These are phyloP conservation scores for Tenthredo livida DNA, from an alignment of 2,888 invertebrate genomes.

Conservation along the genomic window DNA sequence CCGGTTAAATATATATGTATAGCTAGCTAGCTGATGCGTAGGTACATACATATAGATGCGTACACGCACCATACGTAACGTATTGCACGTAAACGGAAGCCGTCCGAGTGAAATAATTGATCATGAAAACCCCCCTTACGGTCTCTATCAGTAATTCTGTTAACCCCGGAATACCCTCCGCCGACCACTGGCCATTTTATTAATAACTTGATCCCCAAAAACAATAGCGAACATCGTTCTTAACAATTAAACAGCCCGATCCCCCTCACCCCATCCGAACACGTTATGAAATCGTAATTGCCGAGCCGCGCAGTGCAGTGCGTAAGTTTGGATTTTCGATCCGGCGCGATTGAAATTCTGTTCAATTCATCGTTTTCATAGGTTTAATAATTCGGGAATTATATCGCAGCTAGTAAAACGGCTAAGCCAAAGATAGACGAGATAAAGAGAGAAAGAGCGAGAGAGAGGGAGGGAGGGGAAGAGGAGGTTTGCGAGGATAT, in stretches of 20 bases:
- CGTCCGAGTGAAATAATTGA: conserved; percentile 44
- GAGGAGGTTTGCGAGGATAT: background rate
- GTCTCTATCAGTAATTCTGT: conserved; percentile 47
- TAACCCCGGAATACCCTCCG: conserved; percentile 37
- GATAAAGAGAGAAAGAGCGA: too few relatives aligned
- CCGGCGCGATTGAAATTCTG: background rate
- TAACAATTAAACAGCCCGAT: conserved; percentile 72
- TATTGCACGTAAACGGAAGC: conserved; percentile 26
- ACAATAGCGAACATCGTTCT: conserved; percentile 69
- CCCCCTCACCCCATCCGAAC: background rate
- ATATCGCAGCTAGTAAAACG: conserved; percentile 1
- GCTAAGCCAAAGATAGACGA: background rate
- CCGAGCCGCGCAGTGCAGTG: background rate
- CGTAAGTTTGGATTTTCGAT: background rate
- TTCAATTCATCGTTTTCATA: background rate
- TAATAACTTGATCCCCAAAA: conserved; percentile 73
- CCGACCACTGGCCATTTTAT: conserved; percentile 67
- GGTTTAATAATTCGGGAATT: conserved; percentile 21
- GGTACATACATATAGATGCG: background rate
- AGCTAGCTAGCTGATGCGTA: background rate
- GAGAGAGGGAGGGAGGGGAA: conserved; percentile 6
- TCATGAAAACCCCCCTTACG: conserved; percentile 23
- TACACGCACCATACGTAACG: background rate
- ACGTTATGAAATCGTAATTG: conserved; percentile 71
- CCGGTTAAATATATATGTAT: conserved; percentile 39